Base-by-base conservation (phyloP, 2,888 invertebrate species). In the Callinectes sapidus region DNA sequence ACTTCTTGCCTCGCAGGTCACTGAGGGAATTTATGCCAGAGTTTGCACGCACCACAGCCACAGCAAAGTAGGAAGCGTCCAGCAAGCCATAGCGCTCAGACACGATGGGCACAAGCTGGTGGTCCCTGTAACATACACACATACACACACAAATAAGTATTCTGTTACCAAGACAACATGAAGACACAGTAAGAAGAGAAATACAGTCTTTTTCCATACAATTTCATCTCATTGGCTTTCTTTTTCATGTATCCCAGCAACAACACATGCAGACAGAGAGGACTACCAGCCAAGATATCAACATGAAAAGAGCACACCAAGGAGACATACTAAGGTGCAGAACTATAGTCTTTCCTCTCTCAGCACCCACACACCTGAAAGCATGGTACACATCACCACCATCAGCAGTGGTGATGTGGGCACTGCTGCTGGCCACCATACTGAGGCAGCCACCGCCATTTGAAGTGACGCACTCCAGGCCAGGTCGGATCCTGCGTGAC, bases 401-500 rank as follows among this genome's bases (percentile, higher is more conserved):
- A 39, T 93, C 93, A n/a, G 55, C 89, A n/a, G 88, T 96, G 0
- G 97, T 98, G 66, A 96, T 96, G 32, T 97, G 96, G 2, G 98
- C 97, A 95, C 97, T 97, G 93, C 98, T 97, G 1, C 98, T 97
- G 94, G 97, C 97, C 0, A 97, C 97, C 0, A 97, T 96, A 0
- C 97, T 96, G 16, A 98, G 96, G 95, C 98, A 98, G 77, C 97
- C 97, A 2, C 96, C 96, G 10, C 97, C 96, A 48, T 96, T 96
- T 86, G 97, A 97, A 94, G 96, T 97, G 94, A 96, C 96, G 95
- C 98, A 99, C 95, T 97, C 97, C 89, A 98, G 96, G 95, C 97
- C 97, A 0, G 98, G 98, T 10, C 98, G 96, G 85, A 98, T 97
- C 95, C 98, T 97, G 92, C 98, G 96, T 2, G 98, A 97, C 95